Percentiles rank a stretch among this genome's conserved stretches.
Evolutionary conservation across 64 coral and sea anemone genomes (phyloP).

Genomic region (Trachythela sp.): DNA sequence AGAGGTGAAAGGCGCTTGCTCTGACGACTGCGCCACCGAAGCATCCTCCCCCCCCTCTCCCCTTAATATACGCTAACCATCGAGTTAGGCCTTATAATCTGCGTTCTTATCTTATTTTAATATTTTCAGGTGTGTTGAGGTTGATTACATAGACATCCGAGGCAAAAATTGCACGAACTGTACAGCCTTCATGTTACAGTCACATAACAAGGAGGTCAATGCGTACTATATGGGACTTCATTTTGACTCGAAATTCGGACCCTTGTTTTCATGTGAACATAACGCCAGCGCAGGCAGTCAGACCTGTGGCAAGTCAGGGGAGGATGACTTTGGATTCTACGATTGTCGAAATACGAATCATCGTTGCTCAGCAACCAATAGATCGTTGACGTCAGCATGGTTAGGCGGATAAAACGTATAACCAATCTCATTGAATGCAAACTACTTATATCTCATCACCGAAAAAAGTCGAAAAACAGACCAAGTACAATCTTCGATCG

Average conservation of each 20-base stretch:
- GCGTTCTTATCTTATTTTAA: too few relatives aligned
- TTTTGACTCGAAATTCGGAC: not conserved
- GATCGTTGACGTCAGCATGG: not conserved
- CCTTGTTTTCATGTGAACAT: not conserved
- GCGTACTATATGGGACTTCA: not conserved
- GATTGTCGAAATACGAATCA: not conserved
- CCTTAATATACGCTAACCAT: too few relatives aligned
- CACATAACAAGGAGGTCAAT: not conserved
- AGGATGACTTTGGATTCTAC: slow-evolving; percentile 8
- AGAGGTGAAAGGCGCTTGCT: too few relatives aligned
- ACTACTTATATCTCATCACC: too few relatives aligned
- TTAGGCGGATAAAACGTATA: not conserved
- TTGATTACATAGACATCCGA: not conserved
- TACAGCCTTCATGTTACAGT: not conserved
- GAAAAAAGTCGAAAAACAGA: too few relatives aligned
- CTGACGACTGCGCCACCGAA: too few relatives aligned
- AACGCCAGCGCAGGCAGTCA: not conserved
- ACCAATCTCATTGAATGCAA: too few relatives aligned
- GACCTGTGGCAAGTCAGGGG: not conserved
- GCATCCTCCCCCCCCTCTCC: too few relatives aligned
- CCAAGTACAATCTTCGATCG: too few relatives aligned
- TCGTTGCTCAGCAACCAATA: not conserved
- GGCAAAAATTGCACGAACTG: not conserved
- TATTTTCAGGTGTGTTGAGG: slow-evolving; percentile 1
- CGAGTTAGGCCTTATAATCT: too few relatives aligned